Evolutionary conservation across 1,140 invertebrate genomes (phyloP), one percentile per base, ranked within the genome.

Genomic region (Drosophila sucinea): DNA sequence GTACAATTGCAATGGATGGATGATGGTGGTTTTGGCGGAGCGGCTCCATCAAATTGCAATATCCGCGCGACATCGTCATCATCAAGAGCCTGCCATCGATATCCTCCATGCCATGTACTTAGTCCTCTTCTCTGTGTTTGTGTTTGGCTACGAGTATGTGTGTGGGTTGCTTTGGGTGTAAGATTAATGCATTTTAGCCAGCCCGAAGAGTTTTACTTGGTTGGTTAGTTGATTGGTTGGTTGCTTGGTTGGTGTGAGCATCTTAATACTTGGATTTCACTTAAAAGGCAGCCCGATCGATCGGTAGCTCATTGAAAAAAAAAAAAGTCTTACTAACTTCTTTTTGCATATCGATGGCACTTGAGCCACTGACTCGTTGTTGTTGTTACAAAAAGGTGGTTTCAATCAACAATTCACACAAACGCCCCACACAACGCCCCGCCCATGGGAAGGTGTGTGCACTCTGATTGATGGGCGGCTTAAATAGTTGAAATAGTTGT

Each of bases 201-300:
- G 62, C 62, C 54, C 62, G 27, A 44, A 38, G 60, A 56, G 35
- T 60, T 62, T 55, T 47, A 67, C 63, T 32, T 61, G 8, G 41
- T 11, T 25, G 72, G 33, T 51, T 51, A 29, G 32, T 47, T 63
- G 58, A 33, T 41, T 32, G 64, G 23, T 27, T 51, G 44, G 23
- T 25, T 23, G 44, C 6, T 47, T 51, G n/a, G 58, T 11, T n/a
- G 33, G 67, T 67, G 75, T 58, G 76, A 73, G 77, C 61, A 75
- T 82, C 79, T 87, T 86, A 83, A 86, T 82, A 87, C 79, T 86
- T 80, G 82, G 82, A 76, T 82, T 86, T 82, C 82, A 87, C 82
- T 77, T 73, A 69, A 82, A 83, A 73, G 79, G 65, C 69, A 82
- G 27, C 30, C 29, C 6, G 30, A 7, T 29, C 47, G 35, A 8